Evolutionary conservation across 2,888 invertebrate genomes (phyloP).

Genomic region (Drosophila engyochracea): DNA sequence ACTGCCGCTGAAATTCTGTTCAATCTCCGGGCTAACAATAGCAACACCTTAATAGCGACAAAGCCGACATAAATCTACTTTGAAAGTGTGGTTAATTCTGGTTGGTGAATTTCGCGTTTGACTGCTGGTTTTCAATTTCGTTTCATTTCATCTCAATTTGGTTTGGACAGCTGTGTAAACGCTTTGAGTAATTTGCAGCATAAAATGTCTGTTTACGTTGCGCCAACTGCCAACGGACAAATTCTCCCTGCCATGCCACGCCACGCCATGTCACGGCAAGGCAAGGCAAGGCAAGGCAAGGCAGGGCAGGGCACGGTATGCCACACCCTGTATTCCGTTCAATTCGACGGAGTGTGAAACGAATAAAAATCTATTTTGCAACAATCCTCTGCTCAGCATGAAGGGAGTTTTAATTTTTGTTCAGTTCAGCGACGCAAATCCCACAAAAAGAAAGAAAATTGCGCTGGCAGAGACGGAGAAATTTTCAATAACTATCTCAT

Average conservation of each 20-base stretch:
- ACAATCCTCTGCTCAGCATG: conserved; percentile 36
- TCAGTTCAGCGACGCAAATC: conserved; percentile 29
- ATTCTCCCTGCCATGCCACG: background rate
- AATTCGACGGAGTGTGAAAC: conserved; percentile 23
- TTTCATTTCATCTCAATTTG: conserved; percentile 15
- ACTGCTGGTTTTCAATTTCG: conserved; percentile 13
- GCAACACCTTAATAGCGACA: conserved; percentile 2
- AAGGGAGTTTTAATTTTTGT: conserved; percentile 48
- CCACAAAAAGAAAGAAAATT: conserved; percentile 25
- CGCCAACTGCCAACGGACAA: background rate
- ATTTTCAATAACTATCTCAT: conserved; percentile 63
- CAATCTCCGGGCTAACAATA: conserved; percentile 9
- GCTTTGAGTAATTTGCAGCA: conserved; percentile 29
- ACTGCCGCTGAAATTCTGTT: conserved; percentile 9
- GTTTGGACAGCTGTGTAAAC: conserved; percentile 32
- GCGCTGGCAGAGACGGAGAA: conserved; percentile 19
- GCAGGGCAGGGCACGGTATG: background rate
- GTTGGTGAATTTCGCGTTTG: conserved; percentile 16
- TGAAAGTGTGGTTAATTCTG: conserved; percentile 20
- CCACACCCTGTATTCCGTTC: background rate
- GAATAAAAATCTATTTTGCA: conserved; percentile 54
- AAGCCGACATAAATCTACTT: conserved; percentile 41
- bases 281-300: background rate
- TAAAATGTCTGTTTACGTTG: conserved; percentile 2
- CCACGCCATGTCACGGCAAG: background rate